Evolutionary conservation across 92 coral and sea anemone genomes (phyloP).

Genomic region (Montipora capitata): DNA sequence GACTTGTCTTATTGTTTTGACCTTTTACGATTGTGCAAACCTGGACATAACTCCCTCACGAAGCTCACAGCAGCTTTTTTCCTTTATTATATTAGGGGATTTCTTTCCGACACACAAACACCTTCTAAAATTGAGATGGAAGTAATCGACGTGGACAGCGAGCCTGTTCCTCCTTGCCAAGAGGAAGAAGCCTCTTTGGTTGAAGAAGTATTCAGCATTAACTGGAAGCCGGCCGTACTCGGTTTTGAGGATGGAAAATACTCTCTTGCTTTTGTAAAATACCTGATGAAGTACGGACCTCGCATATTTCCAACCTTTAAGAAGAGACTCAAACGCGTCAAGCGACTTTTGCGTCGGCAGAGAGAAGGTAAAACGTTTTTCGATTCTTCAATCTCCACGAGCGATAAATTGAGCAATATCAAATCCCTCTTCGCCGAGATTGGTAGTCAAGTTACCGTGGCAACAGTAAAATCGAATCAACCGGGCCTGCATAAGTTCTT

Average conservation of each 20-base stretch:
- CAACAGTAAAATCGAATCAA: conserved; percentile 26
- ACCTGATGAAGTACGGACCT: conserved; percentile 2
- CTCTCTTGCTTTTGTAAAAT: background rate
- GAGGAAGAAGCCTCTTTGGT: background rate
- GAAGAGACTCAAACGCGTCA: conserved; percentile 19
- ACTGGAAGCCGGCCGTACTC: conserved; percentile 25
- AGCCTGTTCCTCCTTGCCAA: background rate
- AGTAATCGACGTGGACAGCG: background rate
- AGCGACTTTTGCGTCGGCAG: background rate
- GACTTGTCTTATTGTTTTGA: too few species aligned
- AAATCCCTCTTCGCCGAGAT: conserved; percentile 12
- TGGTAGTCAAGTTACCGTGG: conserved; percentile 9
- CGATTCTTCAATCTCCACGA: background rate
- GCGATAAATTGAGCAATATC: background rate
- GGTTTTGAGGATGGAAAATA: conserved; percentile 5
- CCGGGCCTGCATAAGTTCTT: conserved; percentile 38
- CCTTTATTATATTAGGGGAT: background rate
- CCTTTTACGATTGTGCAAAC: background rate
- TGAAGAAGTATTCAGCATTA: conserved; percentile 17
- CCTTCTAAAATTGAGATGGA: background rate
- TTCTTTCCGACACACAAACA: background rate
- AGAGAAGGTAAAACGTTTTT: background rate
- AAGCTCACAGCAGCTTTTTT: too few species aligned
- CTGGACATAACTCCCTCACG: too few species aligned
- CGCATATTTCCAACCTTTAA: conserved; percentile 24